A percentile compares a stretch with the other conserved stretches of the same genome.
Conservation (phyloP, 2,888 invertebrate genomes). For the Parnassius glacialis region DNA sequence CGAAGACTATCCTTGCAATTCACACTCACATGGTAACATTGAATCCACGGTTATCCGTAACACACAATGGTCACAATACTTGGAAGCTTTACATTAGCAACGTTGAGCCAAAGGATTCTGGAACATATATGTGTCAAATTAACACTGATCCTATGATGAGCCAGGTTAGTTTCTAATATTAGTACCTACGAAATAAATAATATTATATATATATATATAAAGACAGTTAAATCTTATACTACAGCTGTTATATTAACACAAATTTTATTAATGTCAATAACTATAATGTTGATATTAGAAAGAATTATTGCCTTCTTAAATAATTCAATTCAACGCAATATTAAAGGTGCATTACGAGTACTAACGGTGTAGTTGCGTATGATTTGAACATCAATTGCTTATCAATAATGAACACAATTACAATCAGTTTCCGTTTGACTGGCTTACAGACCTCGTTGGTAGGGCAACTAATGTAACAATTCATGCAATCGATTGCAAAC, state of each 20-base stretch:
- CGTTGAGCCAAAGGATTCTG: slow-evolving; percentile 93
- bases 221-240: not conserved
- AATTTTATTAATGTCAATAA: not conserved
- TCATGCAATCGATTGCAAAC: slow-evolving; percentile 59
- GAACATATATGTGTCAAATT: slow-evolving; percentile 96
- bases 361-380: slow-evolving; percentile 29
- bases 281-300: not conserved
- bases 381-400: slow-evolving; percentile 50
- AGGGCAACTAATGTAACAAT: slow-evolving; percentile 54
- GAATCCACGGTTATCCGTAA: slow-evolving; percentile 91
- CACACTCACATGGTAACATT: slow-evolving; percentile 94
- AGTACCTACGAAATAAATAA: not conserved
- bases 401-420: slow-evolving; percentile 58
- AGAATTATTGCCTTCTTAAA: slow-evolving; percentile 7
- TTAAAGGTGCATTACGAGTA: slow-evolving; percentile 16
- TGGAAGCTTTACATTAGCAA: slow-evolving; percentile 95
- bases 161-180: slow-evolving; percentile 81
- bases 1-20: slow-evolving; percentile 92
- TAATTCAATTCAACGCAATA: slow-evolving; percentile 20
- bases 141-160: slow-evolving; percentile 95
- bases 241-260: not conserved
- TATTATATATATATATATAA: too few relatives aligned
- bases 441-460: slow-evolving; percentile 24
- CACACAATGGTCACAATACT: slow-evolving; percentile 95
- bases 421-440: slow-evolving; percentile 38